Percentiles rank a stretch among this genome's conserved stretches.
Evolutionary conservation across 2,888 invertebrate species (phyloP).

Genomic region (Amorpha juglandis): DNA sequence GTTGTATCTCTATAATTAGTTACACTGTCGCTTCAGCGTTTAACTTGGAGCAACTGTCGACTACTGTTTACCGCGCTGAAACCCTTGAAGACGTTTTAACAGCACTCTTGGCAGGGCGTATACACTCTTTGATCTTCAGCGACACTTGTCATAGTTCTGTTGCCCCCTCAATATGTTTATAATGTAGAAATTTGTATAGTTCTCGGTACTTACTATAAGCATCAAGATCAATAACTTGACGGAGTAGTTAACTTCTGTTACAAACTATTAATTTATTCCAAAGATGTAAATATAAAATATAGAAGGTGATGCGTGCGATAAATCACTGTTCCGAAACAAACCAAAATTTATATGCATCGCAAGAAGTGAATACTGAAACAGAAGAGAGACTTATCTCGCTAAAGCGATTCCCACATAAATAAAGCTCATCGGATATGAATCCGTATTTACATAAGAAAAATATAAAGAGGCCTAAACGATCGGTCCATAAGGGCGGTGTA

Average conservation of each 20-base stretch:
- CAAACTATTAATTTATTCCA: not conserved
- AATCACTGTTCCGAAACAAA: slow-evolving; percentile 68
- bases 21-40: slow-evolving; percentile 23
- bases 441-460: slow-evolving; percentile 84
- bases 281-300: not conserved
- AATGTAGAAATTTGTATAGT: slow-evolving; percentile 19
- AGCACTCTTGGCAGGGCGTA: slow-evolving; percentile 65
- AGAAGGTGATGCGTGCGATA: slow-evolving; percentile 49
- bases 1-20: too few species aligned
- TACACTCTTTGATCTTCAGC: slow-evolving; percentile 73
- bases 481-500: slow-evolving; percentile 77
- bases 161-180: slow-evolving; percentile 50
- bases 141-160: slow-evolving; percentile 64
- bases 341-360: slow-evolving; percentile 74
- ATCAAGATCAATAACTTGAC: not conserved
- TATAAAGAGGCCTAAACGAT: slow-evolving; percentile 84
- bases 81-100: slow-evolving; percentile 79
- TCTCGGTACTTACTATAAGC: not conserved
- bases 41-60: slow-evolving; percentile 46
- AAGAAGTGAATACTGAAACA: slow-evolving; percentile 74
- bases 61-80: slow-evolving; percentile 77
- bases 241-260: not conserved
- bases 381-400: slow-evolving; percentile 79
- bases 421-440: slow-evolving; percentile 85
- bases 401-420: slow-evolving; percentile 85